Percentiles rank a stretch among this genome's conserved stretches.
These are phyloP conservation scores for Polyergus mexicanus DNA, from an alignment of 1,140 invertebrate species.

Conservation along the genomic window DNA sequence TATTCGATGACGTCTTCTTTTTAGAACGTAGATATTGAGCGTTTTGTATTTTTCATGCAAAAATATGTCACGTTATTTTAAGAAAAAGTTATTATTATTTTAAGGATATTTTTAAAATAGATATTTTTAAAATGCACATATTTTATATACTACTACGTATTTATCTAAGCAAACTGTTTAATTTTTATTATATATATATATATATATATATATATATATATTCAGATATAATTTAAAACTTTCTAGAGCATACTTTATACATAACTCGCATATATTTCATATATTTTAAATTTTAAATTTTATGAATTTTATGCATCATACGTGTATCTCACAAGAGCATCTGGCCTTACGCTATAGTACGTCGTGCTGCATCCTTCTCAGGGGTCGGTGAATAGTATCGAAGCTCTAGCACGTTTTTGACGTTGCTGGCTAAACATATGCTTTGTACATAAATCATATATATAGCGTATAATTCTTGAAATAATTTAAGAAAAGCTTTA, in stretches of 20 bases:
- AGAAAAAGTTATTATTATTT: no score
- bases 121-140: background rate
- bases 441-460: background rate
- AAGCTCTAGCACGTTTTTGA: constrained; percentile 2
- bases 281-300: background rate
- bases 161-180: no score
- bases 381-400: constrained; percentile 66
- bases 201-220: no score
- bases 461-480: background rate
- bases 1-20: background rate
- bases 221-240: background rate
- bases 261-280: background rate
- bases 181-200: no score
- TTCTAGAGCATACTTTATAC: background rate
- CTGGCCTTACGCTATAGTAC: constrained; percentile 69
- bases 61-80: background rate
- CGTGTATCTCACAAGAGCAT: constrained; percentile 55
- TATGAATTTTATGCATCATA: background rate
- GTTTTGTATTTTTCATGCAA: background rate
- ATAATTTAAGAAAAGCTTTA: background rate
- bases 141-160: no score
- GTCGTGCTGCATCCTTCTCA: constrained; percentile 76
- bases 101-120: background rate
- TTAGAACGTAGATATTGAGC: no score
- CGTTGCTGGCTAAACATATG: background rate